Base-by-base conservation (phyloP, 2,888 invertebrate species). In the Yponomeuta cagnagella region DNA sequence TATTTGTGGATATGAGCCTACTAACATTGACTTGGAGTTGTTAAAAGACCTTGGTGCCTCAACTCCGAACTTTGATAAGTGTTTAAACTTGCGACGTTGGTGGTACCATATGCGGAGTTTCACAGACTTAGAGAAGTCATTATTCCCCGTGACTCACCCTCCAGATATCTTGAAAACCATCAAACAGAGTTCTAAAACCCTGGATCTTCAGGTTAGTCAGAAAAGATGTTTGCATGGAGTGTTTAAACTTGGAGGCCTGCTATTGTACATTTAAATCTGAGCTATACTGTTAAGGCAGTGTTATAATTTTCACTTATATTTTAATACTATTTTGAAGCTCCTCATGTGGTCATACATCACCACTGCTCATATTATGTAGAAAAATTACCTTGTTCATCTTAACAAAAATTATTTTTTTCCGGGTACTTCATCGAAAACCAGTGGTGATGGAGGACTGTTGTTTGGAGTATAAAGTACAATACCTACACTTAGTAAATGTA, bases 71-170 rank as follows among this genome's bases (percentile, higher is more conserved):
- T 82, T 91, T 73, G 77, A 82, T 70, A 85, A 85, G 74, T 93
- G 88, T 81, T 81, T 81, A 71, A 82, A 93, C 80, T 80, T 95
- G 75, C 88, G 85, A 79, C 90, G 94, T 84, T 95, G 95, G 95
- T 93, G 90, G 84, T 82, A 87, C 82, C 94, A 94, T 85, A 93
- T 95, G 84, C 82, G 88, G 84, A 94, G 94, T 86, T 95, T 93
- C 84, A 89, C 87, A 80, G 83, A 83, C 74, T 81, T 82, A 73
- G 94, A 94, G 80, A 87, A 88, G 79, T 80, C 79, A 74, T 78
- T 82, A 74, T 93, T 94, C 77, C 84, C 85, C 74, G 79, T 76
- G 74, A 79, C 74, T 76, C 73, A 75, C 72, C 77, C 85, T 74
- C 80, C 82, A 73, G 77, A 80, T 75, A 76, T 83, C 74, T 74